phyloP scores from a whole-genome alignment of 2,888 invertebrate species.

The Thysanoteuthis rhombus region DNA sequence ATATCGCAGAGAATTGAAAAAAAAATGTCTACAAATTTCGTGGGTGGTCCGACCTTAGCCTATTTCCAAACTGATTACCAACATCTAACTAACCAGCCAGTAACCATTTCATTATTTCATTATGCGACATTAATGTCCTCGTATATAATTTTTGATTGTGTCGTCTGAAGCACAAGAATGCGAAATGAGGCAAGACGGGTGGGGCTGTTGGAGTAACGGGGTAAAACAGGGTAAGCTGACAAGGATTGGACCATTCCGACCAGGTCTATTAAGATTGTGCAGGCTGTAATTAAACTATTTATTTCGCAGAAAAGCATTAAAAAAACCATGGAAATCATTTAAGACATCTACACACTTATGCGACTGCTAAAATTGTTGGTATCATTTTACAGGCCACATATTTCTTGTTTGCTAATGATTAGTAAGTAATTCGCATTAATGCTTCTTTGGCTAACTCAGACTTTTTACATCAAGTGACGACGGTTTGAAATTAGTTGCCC shows the following conservation, averaged over 20 bases:
- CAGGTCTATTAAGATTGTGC: too few relatives aligned
- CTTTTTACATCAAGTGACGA: too few relatives aligned
- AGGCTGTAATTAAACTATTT: not conserved
- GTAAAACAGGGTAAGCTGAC: not conserved
- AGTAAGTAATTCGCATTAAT: too few relatives aligned
- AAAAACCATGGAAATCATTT: not conserved
- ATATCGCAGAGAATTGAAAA: not conserved
- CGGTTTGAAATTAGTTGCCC: too few relatives aligned
- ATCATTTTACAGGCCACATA: not conserved
- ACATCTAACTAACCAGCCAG: not conserved
- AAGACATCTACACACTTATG: not conserved
- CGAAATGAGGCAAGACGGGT: too few relatives aligned
- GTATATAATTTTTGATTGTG: not conserved
- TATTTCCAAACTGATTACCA: not conserved
- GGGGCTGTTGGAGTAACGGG: not conserved
- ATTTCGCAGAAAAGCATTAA: not conserved
- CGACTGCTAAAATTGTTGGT: not conserved
- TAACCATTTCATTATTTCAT: not conserved
- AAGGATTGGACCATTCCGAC: not conserved
- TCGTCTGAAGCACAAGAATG: not conserved
- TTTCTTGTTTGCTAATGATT: not conserved
- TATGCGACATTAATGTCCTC: not conserved
- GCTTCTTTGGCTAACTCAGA: too few relatives aligned
- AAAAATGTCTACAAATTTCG: not conserved
- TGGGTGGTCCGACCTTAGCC: not conserved